These are phyloP conservation scores for Heteromyza rotundicornis DNA, from an alignment of 2,888 invertebrate species.

Conservation along the genomic window DNA sequence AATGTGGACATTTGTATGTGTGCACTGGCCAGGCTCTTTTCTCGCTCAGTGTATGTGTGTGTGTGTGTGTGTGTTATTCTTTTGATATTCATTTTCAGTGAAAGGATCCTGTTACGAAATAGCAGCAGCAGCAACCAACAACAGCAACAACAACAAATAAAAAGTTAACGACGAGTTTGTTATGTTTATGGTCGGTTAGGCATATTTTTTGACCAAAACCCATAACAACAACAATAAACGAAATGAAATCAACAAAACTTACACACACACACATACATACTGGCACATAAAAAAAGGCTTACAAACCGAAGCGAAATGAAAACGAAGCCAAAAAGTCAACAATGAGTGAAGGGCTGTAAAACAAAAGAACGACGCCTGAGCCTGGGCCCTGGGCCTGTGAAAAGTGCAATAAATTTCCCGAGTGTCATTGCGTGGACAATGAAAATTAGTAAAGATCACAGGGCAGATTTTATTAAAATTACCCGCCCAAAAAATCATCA, in stretches of 20 bases:
- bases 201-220: conserved; percentile 9
- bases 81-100: too few species aligned
- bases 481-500: too few species aligned
- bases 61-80: not conserved
- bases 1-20: not conserved
- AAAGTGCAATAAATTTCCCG: conserved; percentile 20
- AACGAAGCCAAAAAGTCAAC: conserved; percentile 8
- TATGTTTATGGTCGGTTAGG: conserved; percentile 45
- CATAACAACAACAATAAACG: not conserved
- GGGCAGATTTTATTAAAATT: too few species aligned
- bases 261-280: too few species aligned
- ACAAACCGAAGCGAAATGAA: not conserved
- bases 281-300: conserved; percentile 12
- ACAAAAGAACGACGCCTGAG: not conserved
- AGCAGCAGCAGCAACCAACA: too few species aligned
- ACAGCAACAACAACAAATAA: conserved; percentile 55
- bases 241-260: conserved; percentile 13
- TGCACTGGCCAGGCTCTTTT: conserved; percentile 20
- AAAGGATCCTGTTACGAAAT: too few species aligned
- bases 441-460: conserved; percentile 2
- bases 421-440: conserved; percentile 1
- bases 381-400: conserved; percentile 13
- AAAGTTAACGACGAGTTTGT: conserved; percentile 55
- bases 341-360: conserved; percentile 7
- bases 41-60: not conserved